Evolutionary conservation across 2,888 invertebrate species (phyloP), one percentile per base, ranked within the genome.

Genomic region (Morpho deidamia): DNA sequence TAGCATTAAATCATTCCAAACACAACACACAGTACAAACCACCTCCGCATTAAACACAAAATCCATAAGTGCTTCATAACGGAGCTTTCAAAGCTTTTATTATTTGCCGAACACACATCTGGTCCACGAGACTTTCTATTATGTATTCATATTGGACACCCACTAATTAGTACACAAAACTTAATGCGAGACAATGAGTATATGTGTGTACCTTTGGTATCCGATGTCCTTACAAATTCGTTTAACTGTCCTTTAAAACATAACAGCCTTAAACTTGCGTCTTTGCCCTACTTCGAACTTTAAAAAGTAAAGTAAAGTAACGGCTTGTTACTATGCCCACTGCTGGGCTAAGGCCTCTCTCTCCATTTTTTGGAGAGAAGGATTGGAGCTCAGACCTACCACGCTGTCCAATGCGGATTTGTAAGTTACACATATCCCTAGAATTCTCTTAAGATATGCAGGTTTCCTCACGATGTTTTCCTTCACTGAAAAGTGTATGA

Each of bases 101-200:
- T 88, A 78, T 88, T 88, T 86, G 80, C 82, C 72, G 77, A 85
- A 76, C 81, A 85, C 78, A 86, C 84, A 85, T 80, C 78, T 85
- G 82, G 78, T 78, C 58, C 58, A 78, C 80, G 81, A 72, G 78
- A 83, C 81, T 85, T 86, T 85, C 86, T 84, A 84, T 86, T 83
- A 85, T 74, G 82, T 86, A 86, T 87, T 85, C 86, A 80, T 82
- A 85, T 78, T 83, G 83, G 78, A 81, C 85, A 83, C 83, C 80
- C 80, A 87, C 88, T 88, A 88, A 89, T 88, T 88, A 87, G 86
- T 89, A 87, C 84, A 85, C 86, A 87, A 81, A 82, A 81, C 76
- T 81, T 80, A 84, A 83, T 83, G 76, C 76, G 72, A 75, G 73
- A 81, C 82, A 83, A 81, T 82, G 71, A 74, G 76, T 74, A 72